Conservation (phyloP, 2,797 vertebrate genomes). For the Hemitrygon akajei region DNA sequence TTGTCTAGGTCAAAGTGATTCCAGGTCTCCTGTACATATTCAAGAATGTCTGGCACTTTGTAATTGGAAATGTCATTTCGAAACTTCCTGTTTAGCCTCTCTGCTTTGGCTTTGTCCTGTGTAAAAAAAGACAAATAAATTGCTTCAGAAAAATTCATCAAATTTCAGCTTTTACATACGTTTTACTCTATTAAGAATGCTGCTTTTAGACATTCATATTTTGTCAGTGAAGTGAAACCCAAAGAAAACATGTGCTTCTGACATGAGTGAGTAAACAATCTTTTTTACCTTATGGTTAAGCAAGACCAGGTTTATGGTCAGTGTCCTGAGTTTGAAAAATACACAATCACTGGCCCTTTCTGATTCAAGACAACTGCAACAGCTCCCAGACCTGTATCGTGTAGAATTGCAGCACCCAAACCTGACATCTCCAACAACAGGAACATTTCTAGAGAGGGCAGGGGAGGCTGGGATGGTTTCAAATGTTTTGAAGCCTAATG, state of each 20-base stretch:
- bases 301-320: background rate
- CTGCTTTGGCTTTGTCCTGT: constrained; percentile 59
- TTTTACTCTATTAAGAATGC: background rate
- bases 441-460: too few relatives aligned
- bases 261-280: background rate
- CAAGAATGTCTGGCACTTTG: constrained; percentile 50
- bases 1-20: constrained; percentile 52
- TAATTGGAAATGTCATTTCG: constrained; percentile 53
- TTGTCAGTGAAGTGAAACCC: background rate
- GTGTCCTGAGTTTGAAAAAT: background rate
- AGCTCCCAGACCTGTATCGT: background rate
- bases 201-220: background rate
- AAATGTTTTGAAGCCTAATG: too few relatives aligned
- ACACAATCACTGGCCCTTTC: background rate
- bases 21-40: constrained; percentile 55
- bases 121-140: constrained; percentile 22
- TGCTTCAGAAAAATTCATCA: background rate
- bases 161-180: background rate
- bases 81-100: constrained; percentile 53
- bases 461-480: too few relatives aligned
- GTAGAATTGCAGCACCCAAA: background rate
- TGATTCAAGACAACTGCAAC: background rate
- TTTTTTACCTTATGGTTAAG: background rate
- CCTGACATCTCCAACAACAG: too few relatives aligned
- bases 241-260: background rate